Evolutionary conservation across 2,888 invertebrate genomes (phyloP).

Genomic region (Invenusta paracnida): DNA sequence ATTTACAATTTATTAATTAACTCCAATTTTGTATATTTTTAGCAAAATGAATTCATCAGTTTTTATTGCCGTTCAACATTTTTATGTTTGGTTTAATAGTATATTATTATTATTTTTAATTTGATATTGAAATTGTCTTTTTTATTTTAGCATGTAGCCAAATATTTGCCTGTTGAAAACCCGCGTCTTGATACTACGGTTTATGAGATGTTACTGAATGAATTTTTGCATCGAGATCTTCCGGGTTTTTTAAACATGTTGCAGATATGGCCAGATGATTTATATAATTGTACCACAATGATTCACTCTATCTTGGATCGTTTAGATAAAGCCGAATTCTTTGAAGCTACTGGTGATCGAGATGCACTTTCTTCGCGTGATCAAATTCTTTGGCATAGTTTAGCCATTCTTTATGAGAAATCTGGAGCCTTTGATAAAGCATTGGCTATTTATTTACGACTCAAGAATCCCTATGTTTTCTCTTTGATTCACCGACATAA

Average conservation of each 20-base stretch:
- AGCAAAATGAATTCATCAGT: background rate
- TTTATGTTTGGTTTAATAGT: background rate
- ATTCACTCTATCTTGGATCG: constrained; percentile 80
- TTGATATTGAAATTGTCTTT: background rate
- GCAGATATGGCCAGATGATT: constrained; percentile 75
- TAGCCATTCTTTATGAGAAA: constrained; percentile 66
- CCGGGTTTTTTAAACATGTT: constrained; percentile 74
- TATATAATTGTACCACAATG: constrained; percentile 66
- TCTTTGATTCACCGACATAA: constrained; percentile 76
- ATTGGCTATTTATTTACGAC: constrained; percentile 76
- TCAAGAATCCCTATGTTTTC: constrained; percentile 84
- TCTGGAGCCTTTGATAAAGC: constrained; percentile 85
- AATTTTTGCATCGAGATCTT: constrained; percentile 70
- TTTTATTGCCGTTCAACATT: background rate
- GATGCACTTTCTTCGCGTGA: background rate
- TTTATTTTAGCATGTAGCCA: constrained; percentile 53
- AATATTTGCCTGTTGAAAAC: constrained; percentile 62
- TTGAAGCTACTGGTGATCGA: constrained; percentile 27
- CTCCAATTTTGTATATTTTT: background rate
- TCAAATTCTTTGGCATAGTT: constrained; percentile 30
- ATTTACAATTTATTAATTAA: background rate
- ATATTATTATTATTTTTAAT: background rate
- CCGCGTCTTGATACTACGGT: constrained; percentile 74
- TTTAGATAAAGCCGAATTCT: constrained; percentile 62
- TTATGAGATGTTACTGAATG: constrained; percentile 88